A percentile compares a stretch with the other conserved stretches of the same genome.
Conservation (phyloP, 2,113 vertebrate species). For the Ophthalmolycus amberensis region DNA sequence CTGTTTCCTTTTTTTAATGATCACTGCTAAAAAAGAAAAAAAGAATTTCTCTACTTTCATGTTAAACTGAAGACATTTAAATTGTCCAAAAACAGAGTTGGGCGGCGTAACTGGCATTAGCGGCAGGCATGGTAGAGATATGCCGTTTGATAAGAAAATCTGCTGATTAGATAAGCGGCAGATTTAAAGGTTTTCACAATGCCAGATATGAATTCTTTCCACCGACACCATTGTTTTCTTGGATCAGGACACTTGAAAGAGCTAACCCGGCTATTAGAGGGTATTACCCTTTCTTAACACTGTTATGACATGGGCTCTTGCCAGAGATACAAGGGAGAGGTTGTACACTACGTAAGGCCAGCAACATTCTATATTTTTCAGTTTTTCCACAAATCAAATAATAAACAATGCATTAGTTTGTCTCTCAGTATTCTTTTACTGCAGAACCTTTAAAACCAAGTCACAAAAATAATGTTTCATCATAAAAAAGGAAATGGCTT, state of each 20-base stretch:
- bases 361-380: background rate
- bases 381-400: background rate
- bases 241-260: conserved; percentile 36
- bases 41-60: background rate
- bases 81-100: background rate
- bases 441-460: background rate
- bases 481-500: background rate
- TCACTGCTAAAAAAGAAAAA: background rate
- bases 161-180: background rate
- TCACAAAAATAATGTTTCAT: background rate
- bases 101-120: background rate
- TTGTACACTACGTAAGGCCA: conserved; percentile 10
- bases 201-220: conserved; percentile 29
- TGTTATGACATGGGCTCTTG: conserved; percentile 32
- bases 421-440: background rate
- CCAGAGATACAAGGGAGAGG: conserved; percentile 37
- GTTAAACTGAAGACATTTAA: conserved; percentile 3
- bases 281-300: conserved; percentile 37
- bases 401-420: background rate
- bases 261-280: conserved; percentile 14
- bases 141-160: background rate
- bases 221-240: conserved; percentile 35
- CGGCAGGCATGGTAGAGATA: background rate
- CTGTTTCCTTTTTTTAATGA: conserved; percentile 25
- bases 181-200: background rate